Evolutionary conservation across 2,797 vertebrate genomes (phyloP).

Genomic region (Myotis daubentonii): DNA sequence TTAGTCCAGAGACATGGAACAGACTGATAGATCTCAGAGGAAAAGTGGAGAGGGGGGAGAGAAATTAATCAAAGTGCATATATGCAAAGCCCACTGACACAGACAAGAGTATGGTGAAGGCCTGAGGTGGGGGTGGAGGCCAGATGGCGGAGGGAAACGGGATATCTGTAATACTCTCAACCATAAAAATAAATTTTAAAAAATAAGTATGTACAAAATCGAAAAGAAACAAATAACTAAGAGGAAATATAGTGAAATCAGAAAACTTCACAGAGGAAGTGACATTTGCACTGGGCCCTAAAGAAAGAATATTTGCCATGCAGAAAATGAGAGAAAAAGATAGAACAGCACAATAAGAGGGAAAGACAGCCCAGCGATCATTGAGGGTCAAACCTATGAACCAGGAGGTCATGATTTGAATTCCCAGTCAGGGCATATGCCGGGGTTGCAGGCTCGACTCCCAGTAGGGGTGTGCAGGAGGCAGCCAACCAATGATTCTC

Average conservation of each 20-base stretch:
- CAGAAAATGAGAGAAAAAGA: background rate
- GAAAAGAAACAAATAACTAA: conserved; percentile 32
- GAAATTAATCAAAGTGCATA: background rate
- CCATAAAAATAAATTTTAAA: background rate
- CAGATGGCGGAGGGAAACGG: background rate
- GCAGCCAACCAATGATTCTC: too few species aligned
- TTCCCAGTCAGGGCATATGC: too few species aligned
- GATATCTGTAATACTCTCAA: background rate
- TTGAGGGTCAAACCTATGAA: too few species aligned
- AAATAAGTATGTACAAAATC: conserved; percentile 7
- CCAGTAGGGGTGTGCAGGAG: too few species aligned
- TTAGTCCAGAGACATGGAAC: background rate
- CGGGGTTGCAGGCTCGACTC: too few species aligned
- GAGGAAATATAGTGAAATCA: conserved; percentile 45
- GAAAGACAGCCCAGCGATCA: background rate
- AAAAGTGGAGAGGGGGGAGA: background rate
- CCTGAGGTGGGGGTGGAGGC: too few species aligned
- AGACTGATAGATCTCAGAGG: background rate
- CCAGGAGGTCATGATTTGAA: too few species aligned
- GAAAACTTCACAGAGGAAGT: conserved; percentile 11
- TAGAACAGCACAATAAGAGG: background rate
- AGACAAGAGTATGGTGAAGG: background rate
- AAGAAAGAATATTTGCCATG: conserved; percentile 31
- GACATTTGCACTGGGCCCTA: background rate
- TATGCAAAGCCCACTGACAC: background rate